Evolutionary conservation across 2,888 invertebrate species (phyloP).

Genomic region (Erebia ligea): DNA sequence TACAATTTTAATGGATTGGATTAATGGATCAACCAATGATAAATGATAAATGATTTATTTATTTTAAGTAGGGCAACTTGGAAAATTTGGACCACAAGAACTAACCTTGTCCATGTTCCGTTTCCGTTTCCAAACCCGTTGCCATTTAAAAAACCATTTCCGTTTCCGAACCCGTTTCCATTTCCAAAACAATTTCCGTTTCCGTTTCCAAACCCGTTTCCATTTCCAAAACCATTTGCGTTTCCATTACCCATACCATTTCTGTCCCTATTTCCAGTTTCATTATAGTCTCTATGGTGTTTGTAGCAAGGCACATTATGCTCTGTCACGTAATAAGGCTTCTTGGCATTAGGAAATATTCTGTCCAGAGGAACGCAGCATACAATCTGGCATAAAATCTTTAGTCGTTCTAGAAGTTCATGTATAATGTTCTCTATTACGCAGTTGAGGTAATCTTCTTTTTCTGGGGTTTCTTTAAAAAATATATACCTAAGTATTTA

Average conservation of each 20-base stretch:
- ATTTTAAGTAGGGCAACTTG: too few species aligned
- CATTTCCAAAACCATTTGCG: too few species aligned
- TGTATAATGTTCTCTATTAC: neutral
- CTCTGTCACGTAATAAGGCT: neutral
- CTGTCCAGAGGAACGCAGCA: slow-evolving; percentile 18
- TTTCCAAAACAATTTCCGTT: neutral
- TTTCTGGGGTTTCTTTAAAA: neutral
- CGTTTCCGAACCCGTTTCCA: neutral
- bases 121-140: too few species aligned
- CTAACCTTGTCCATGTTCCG: neutral
- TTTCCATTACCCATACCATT: neutral
- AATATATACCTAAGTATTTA: neutral
- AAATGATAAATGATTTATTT: too few species aligned
- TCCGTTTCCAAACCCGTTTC: too few species aligned
- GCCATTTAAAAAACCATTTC: too few species aligned
- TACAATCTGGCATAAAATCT: slow-evolving; percentile 6
- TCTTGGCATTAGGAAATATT: neutral
- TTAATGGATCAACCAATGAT: too few species aligned
- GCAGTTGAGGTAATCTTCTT: neutral
- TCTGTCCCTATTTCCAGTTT: neutral
- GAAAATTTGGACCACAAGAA: too few species aligned
- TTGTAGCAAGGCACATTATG: neutral
- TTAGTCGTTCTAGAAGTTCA: slow-evolving; percentile 1
- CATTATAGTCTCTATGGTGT: neutral
- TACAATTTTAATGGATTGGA: too few species aligned